A percentile compares a stretch with the other conserved stretches of the same genome.
These are phyloP conservation scores for Liparis tanakae DNA, from an alignment of 2,797 vertebrate species.

Conservation along the genomic window DNA sequence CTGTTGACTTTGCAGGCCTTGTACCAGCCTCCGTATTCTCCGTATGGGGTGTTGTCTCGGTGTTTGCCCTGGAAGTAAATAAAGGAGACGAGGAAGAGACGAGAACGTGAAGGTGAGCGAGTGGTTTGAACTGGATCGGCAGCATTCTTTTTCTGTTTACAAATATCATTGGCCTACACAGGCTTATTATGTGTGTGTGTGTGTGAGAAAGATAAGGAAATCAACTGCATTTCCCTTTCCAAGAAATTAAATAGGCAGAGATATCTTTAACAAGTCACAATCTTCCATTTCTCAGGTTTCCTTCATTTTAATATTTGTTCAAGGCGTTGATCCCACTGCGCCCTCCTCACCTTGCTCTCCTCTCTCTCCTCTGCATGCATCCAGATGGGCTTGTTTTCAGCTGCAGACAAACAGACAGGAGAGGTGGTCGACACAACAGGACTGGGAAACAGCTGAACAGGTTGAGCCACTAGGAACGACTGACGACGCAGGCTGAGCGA, in stretches of 20 bases:
- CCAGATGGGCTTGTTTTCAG: conserved; percentile 99
- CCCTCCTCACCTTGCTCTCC: conserved; percentile 92
- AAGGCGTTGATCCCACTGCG: background rate
- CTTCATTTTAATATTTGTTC: background rate
- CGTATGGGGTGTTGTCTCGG: conserved; percentile 91
- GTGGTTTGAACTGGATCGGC: conserved; percentile 42
- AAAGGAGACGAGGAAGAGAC: conserved; percentile 52
- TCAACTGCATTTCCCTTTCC: background rate
- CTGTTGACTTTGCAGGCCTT: conserved; percentile 97
- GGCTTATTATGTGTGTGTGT: background rate
- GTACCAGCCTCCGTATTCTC: conserved; percentile 96
- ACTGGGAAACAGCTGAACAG: conserved; percentile 4
- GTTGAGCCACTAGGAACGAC: background rate
- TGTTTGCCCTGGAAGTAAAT: conserved; percentile 88
- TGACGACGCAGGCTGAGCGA: conserved; percentile 3
- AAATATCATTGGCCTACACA: conserved; percentile 9
- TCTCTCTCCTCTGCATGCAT: conserved; percentile 99
- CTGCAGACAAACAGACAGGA: conserved; percentile 81
- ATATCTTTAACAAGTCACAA: background rate
- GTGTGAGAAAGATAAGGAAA: background rate
- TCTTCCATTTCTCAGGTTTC: background rate
- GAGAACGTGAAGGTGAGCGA: conserved; percentile 16
- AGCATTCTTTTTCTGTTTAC: conserved; percentile 56
- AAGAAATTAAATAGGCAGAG: background rate
- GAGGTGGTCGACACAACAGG: conserved; percentile 47